Base-by-base conservation (phyloP, 1,140 invertebrate species). In the Papilio helenus region DNA sequence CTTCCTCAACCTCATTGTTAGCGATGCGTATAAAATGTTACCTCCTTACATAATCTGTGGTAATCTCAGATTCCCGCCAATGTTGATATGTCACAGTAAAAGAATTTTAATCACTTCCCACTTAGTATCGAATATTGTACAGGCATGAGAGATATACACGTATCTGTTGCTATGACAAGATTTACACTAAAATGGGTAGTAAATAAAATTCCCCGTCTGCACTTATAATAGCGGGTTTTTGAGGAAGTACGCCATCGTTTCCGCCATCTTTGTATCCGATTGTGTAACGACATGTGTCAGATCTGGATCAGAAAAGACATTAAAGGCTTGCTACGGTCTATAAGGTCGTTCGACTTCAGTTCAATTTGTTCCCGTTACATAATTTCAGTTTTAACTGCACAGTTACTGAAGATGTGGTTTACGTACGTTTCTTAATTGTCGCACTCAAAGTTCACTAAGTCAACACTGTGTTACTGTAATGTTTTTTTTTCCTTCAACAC, bases 41-140 rank as follows among this genome's bases (percentile, higher is more conserved):
- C 20, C n/a, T 73, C 20, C n/a, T 74, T 74, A 74, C 23, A 29
- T 49, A 51, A 74, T 74, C 72, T 74, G 72, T 74, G 8, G 44
- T 49, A 49, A 74, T 74, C 44, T 74, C 42, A 74, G 42, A 73
- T 74, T 74, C 44, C 71, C 72, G 44, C 72, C 72, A 49, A 46
- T 46, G 29, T 74, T 51, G 39, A 46, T 44, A 42, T 49, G 20
- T 8, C 3, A 51, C 61, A 55, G 18, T 55, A 9, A 20, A 55
- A 20, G 51, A 20, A 55, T 20, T 20, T n/a, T 20, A 55, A 9
- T 20, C n/a, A 9, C 18, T 49, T 49, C 10, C 46, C 46, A 18
- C 46, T 55, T 55, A 55, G 9, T 9, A 55, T 55, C 51, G 7
- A 55, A 20, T 46, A 46, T 51, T 7, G 49, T 18, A 51, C 3